A percentile compares a stretch with the other conserved stretches of the same genome.
These are phyloP conservation scores for Sclerodermus sp. DNA, from an alignment of 2,888 invertebrate genomes.

Conservation along the genomic window DNA sequence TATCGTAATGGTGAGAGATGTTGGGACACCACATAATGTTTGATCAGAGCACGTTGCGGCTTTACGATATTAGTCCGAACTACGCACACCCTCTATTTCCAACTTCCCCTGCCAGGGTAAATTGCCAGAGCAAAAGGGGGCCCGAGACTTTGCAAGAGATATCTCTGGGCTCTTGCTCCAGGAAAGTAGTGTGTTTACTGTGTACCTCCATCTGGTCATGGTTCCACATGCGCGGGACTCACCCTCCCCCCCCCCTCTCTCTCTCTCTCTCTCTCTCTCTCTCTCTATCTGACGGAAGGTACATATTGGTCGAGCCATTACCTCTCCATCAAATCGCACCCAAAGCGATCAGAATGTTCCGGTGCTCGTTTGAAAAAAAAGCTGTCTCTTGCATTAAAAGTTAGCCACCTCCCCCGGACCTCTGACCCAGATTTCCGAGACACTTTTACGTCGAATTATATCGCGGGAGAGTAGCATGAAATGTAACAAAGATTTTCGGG, in stretches of 20 bases:
- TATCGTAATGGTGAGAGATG: conserved; percentile 37
- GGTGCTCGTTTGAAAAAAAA: too few relatives aligned
- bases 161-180: conserved; percentile 23
- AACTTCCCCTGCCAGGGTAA: too few relatives aligned
- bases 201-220: conserved; percentile 13
- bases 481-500: background rate
- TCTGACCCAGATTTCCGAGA: too few relatives aligned
- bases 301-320: conserved; percentile 42
- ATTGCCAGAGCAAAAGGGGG: too few relatives aligned
- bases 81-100: conserved; percentile 21
- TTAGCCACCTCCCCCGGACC: too few relatives aligned
- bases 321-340: conserved; percentile 25
- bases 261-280: too few relatives aligned
- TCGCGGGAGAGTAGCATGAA: too few relatives aligned
- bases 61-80: conserved; percentile 54
- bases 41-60: conserved; percentile 57
- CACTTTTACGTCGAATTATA: too few relatives aligned
- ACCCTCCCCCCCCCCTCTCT: too few relatives aligned
- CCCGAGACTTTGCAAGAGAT: conserved; percentile 5
- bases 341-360: background rate
- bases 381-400: too few relatives aligned
- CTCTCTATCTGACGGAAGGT: too few relatives aligned
- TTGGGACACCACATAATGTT: conserved; percentile 52
- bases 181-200: conserved; percentile 18
- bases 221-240: background rate